Conservation (phyloP, 2,888 invertebrate genomes). For the Scaptomyza polygonia region DNA sequence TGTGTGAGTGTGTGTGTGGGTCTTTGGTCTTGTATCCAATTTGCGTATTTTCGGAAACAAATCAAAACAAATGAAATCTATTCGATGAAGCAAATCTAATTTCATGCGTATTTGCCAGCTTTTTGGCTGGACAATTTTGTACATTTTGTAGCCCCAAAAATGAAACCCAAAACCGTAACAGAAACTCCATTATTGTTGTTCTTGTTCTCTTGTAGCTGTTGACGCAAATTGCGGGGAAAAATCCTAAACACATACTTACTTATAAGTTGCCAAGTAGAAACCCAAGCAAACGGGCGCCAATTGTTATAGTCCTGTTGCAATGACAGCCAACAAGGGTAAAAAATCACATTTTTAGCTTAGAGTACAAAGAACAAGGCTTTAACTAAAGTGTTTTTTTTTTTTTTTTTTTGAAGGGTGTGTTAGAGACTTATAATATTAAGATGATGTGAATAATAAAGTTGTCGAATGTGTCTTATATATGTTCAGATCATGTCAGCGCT, state of each 20-base stretch:
- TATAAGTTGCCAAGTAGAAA: slow-evolving; percentile 42
- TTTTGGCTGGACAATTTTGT: slow-evolving; percentile 70
- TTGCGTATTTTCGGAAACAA: slow-evolving; percentile 77
- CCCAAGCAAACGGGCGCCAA: slow-evolving; percentile 56
- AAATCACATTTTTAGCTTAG: slow-evolving; percentile 28
- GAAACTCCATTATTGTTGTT: slow-evolving; percentile 23
- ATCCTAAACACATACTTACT: slow-evolving; percentile 51
- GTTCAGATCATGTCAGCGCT: too few species aligned
- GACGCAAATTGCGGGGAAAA: slow-evolving; percentile 30
- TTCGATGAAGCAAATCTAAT: slow-evolving; percentile 78
- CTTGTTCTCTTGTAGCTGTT: slow-evolving; percentile 11
- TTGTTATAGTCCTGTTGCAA: slow-evolving; percentile 42
- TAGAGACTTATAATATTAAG: not conserved
- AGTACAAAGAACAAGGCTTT: slow-evolving; percentile 8
- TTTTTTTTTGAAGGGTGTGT: slow-evolving; percentile 1
- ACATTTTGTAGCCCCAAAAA: slow-evolving; percentile 49
- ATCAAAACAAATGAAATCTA: slow-evolving; percentile 77
- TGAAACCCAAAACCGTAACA: slow-evolving; percentile 49
- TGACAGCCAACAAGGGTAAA: slow-evolving; percentile 23
- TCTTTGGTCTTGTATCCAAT: slow-evolving; percentile 66
- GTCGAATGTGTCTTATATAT: too few species aligned
- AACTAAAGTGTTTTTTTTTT: slow-evolving; percentile 10
- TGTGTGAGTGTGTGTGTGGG: slow-evolving; percentile 31
- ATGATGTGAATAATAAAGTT: not conserved
- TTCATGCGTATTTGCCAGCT: slow-evolving; percentile 76